Percentiles rank a stretch among this genome's conserved stretches.
Evolutionary conservation across 2,888 invertebrate genomes (phyloP).

Genomic region (Eilema sororculum): DNA sequence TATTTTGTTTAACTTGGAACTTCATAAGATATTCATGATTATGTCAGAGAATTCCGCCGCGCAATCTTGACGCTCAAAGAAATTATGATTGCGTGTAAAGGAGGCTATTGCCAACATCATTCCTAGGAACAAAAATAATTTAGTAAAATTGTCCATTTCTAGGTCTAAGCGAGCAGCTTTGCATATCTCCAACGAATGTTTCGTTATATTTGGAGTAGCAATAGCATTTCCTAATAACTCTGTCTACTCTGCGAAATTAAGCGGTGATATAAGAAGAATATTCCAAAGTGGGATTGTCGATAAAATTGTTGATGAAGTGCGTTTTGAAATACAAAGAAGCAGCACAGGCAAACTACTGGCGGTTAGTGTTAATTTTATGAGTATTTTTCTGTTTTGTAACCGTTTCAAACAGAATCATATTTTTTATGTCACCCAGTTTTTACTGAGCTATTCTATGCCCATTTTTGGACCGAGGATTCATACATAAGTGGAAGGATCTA

Average conservation of each 20-base stretch:
- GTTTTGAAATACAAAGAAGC: slow-evolving; percentile 90
- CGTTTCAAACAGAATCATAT: background rate
- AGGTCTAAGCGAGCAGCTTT: slow-evolving; percentile 89
- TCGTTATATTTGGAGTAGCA: slow-evolving; percentile 90
- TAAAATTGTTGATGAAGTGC: slow-evolving; percentile 90
- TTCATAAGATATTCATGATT: no score
- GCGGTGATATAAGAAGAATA: slow-evolving; percentile 87
- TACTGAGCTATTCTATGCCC: no score
- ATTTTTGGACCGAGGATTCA: no score
- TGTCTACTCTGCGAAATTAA: slow-evolving; percentile 88
- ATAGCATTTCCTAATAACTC: slow-evolving; percentile 89
- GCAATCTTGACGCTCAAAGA: no score
- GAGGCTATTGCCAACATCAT: background rate
- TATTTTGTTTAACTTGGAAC: no score
- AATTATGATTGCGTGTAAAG: no score
- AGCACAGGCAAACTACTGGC: slow-evolving; percentile 88
- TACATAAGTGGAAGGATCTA: no score
- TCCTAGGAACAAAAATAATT: background rate
- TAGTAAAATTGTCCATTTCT: background rate
- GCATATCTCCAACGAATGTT: slow-evolving; percentile 92
- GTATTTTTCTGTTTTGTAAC: background rate
- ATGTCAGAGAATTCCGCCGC: no score
- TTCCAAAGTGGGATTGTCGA: slow-evolving; percentile 89
- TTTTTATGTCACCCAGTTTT: background rate
- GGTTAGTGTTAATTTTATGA: slow-evolving; percentile 69